Base-by-base conservation (phyloP, 2,888 invertebrate species). In the Brenthis daphne region DNA sequence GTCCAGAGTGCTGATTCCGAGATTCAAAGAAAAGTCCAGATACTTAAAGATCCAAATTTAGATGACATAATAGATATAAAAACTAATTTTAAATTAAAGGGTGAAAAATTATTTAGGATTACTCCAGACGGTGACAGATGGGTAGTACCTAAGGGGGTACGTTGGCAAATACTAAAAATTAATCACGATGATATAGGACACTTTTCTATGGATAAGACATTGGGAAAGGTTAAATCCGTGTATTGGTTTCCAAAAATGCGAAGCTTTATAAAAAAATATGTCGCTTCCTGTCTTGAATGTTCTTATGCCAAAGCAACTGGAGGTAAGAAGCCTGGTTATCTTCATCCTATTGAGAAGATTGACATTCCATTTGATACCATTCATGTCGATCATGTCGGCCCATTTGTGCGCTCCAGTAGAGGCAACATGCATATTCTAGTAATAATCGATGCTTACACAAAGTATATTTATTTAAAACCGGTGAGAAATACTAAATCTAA, bases 331-430 rank as follows among this genome's bases (percentile, higher is more conserved):
- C n/a, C n/a, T n/a, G n/a, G n/a, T n/a, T n/a, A n/a, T n/a, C n/a
- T n/a, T n/a, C n/a, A n/a, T n/a, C n/a, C n/a, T n/a, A n/a, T n/a
- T n/a, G n/a, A n/a, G n/a, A n/a, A n/a, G n/a, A n/a, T n/a, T n/a
- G n/a, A n/a, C n/a, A n/a, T n/a, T n/a, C n/a, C n/a, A n/a, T n/a
- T n/a, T n/a, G n/a, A n/a, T n/a, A n/a, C n/a, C n/a, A n/a, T n/a
- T n/a, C n/a, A n/a, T n/a, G 61, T 71, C 0, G 77, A 76, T 29
- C 76, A 77, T 55, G 51, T 77, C 5, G 75, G 75, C 0, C 76
- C 72, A 6, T 77, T 76, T 71, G 67, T 75, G 3, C 71, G 58
- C 43, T 75, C 75, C 51, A 57, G 43, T 13, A 53, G 56, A 14
- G 72, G 76, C 1, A 69, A 75, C 56, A 61, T 57, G 13, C 70